Evolutionary conservation across 2,888 invertebrate genomes (phyloP).

Genomic region (Leptinotarsa haldemani): DNA sequence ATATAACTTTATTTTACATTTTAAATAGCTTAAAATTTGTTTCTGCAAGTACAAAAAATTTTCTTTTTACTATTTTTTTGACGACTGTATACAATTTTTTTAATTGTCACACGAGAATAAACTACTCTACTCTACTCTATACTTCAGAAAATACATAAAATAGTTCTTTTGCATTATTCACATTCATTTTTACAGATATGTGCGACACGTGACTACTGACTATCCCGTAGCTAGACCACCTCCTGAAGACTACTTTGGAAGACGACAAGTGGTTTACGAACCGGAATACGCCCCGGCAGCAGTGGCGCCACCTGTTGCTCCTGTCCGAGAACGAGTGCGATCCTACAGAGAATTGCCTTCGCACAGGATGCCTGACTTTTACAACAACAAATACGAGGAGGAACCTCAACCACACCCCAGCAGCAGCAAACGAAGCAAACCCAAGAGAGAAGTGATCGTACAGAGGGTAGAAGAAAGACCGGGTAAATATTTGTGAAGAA

Average conservation of each 20-base stretch:
- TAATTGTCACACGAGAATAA: too few relatives aligned
- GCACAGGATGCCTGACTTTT: constrained; percentile 70
- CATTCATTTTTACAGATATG: constrained; percentile 50
- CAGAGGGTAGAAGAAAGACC: constrained; percentile 70
- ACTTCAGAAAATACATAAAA: too few relatives aligned
- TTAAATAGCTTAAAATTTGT: too few relatives aligned
- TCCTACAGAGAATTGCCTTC: constrained; percentile 69
- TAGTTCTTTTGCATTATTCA: too few relatives aligned
- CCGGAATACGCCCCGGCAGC: constrained; percentile 60
- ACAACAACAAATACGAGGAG: constrained; percentile 66
- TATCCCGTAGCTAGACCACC: constrained; percentile 54
- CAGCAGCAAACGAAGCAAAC: constrained; percentile 45
- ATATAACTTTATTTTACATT: too few relatives aligned
- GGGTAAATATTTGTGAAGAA: constrained; percentile 64
- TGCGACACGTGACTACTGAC: constrained; percentile 60
- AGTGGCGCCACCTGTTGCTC: constrained; percentile 44
- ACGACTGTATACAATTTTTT: too few relatives aligned
- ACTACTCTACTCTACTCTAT: too few relatives aligned
- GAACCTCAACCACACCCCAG: constrained; percentile 56
- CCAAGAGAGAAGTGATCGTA: constrained; percentile 76
- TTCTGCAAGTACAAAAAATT: too few relatives aligned
- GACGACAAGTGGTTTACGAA: constrained; percentile 64
- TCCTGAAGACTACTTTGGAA: constrained; percentile 59
- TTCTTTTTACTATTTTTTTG: too few relatives aligned
- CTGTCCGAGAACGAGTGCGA: constrained; percentile 60